These are phyloP conservation scores for Nycticorax nycticorax DNA, from an alignment of 2,113 vertebrate genomes.

Conservation along the genomic window DNA sequence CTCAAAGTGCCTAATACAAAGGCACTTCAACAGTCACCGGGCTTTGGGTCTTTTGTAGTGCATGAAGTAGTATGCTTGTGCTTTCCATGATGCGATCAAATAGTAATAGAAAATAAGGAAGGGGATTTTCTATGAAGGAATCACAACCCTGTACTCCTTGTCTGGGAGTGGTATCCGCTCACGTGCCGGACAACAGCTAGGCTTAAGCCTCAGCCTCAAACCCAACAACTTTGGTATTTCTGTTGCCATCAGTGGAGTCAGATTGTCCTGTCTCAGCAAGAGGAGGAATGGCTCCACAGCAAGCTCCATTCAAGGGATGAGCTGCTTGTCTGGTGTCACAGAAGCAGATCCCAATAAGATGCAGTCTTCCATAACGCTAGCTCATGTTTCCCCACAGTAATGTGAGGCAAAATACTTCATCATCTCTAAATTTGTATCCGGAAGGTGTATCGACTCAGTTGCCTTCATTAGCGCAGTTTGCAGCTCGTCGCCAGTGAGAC, in stretches of 20 bases:
- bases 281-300: neutral
- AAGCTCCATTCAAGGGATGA: neutral
- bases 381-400: neutral
- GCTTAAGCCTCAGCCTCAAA: neutral
- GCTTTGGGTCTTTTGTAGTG: neutral
- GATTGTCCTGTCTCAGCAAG: neutral
- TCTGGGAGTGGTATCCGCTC: neutral
- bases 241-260: neutral
- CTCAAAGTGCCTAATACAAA: constrained; percentile 26
- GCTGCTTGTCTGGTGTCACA: neutral
- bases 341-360: neutral
- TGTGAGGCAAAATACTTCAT: neutral
- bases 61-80: neutral
- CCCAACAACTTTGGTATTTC: neutral
- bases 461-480: neutral
- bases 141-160: neutral
- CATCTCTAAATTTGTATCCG: neutral
- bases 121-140: neutral
- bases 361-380: neutral
- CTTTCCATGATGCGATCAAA: constrained; percentile 21
- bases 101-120: neutral
- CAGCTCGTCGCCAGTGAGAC: neutral
- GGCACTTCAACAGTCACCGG: neutral
- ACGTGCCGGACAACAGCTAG: neutral
- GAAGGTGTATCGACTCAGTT: neutral